Evolutionary conservation across 2,888 invertebrate genomes (phyloP).

Genomic region (Magallana nippona): DNA sequence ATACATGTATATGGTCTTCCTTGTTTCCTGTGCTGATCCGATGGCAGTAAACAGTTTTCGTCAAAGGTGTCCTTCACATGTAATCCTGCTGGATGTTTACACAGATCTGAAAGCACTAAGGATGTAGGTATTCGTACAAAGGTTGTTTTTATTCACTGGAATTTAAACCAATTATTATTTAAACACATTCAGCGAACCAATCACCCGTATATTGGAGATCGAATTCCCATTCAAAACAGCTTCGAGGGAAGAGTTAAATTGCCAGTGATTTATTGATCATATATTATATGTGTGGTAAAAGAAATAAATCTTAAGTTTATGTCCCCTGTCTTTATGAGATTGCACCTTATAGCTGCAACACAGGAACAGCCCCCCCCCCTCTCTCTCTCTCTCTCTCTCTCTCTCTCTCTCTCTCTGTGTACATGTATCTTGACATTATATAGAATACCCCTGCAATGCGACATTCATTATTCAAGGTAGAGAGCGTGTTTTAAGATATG

Average conservation of each 20-base stretch:
- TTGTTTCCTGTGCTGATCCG: neutral
- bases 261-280: neutral
- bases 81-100: neutral
- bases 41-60: neutral
- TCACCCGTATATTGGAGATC: neutral
- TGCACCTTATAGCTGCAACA: no score
- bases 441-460: no score
- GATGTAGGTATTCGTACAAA: constrained; percentile 4
- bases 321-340: neutral
- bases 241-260: constrained; percentile 16
- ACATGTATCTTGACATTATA: no score
- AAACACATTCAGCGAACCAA: neutral
- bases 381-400: no score
- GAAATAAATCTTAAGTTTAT: no score
- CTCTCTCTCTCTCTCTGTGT: no score
- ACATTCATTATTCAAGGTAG: no score
- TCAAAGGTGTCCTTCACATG: no score
- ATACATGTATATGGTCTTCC: neutral
- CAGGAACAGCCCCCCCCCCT: no score
- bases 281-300: neutral
- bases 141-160: neutral
- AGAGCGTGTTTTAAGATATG: no score
- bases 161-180: neutral
- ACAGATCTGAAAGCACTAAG: neutral
- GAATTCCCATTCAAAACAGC: no score